Base-by-base conservation (phyloP, 1,140 invertebrate genomes). In the Brachionus plicatilis region DNA sequence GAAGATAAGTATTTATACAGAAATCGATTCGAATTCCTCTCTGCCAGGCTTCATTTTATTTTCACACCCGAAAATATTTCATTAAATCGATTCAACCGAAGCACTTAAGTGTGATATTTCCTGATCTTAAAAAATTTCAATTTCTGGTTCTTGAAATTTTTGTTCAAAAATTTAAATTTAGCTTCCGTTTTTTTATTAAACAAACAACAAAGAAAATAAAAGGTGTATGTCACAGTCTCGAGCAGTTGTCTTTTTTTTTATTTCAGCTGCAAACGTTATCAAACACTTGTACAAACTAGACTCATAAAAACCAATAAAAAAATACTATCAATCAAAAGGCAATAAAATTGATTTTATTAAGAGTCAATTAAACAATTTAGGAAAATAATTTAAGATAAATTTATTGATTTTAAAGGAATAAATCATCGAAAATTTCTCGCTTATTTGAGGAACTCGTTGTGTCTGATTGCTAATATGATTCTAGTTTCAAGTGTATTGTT, bases 261-360 rank as follows among this genome's bases (percentile, higher is more conserved):
- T 8, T 72, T 72, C 68, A 72, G 29, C 68, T 72, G 68, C 33
- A 72, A 41, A 43, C 41, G 33, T 72, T 72, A 43, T 43, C 68
- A 72, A 72, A 72, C 68, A 72, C 17, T 20, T 72, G 29, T 12
- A 72, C 17, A 41, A 72, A 41, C 14, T 68, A 29, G 12, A 68
- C 29, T 41, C 33, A 41, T 43, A 72, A 72, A 72, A 41, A 72
- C 17, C 17, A 72, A 43, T 72, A 72, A 72, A 41, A 68, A 72
- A 72, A 43, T 41, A n/a, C 41, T 72, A 72, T 72, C 68, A 72
- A 72, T 72, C 68, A 72, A 72, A 72, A 72, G 20, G 68, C 68
- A 72, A 72, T 72, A 72, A 72, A 72, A 72, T n/a, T 68, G 2
- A 6, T 68, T 33, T 68, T 68, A 68, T 68, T 68, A 68, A 68